Conservation (phyloP, 2,797 vertebrate species). For the Psittacula derbiana region DNA sequence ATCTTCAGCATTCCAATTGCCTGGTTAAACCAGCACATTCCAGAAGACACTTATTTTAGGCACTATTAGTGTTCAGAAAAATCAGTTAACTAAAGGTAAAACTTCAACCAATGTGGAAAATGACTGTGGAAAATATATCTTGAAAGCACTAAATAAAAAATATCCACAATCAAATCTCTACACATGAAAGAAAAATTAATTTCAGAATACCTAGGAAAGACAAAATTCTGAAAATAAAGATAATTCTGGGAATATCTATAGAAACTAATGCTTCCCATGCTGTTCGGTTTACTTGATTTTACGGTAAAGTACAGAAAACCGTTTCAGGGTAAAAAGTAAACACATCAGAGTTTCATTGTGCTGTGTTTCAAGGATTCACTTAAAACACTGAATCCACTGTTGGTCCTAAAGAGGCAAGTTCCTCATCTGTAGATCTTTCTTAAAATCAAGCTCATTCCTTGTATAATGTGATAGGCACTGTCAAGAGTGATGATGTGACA, state of each 20-base stretch:
- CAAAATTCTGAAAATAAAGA: not conserved
- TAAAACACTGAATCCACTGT: not conserved
- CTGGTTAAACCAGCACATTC: not conserved
- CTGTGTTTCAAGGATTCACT: not conserved
- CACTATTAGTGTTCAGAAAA: not conserved
- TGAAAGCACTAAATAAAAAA: not conserved
- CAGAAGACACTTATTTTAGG: not conserved
- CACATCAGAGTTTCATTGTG: not conserved
- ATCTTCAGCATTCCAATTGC: not conserved
- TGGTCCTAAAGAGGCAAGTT: not conserved
- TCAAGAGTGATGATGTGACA: not conserved
- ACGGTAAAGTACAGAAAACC: not conserved
- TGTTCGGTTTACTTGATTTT: not conserved
- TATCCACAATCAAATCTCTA: not conserved
- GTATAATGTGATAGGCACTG: not conserved
- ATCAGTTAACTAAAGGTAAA: not conserved
- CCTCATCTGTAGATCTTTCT: not conserved
- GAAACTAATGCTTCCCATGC: not conserved
- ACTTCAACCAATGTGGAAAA: not conserved
- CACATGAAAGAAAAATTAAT: accelerated
- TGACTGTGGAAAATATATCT: not conserved
- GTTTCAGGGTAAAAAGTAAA: not conserved
- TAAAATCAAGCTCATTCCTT: not conserved
- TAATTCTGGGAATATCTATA: not conserved
- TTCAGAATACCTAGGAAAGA: not conserved